Percentiles rank a stretch among this genome's conserved stretches.
Evolutionary conservation across 2,888 invertebrate genomes (phyloP).

Genomic region (Chydorus sphaericus): DNA sequence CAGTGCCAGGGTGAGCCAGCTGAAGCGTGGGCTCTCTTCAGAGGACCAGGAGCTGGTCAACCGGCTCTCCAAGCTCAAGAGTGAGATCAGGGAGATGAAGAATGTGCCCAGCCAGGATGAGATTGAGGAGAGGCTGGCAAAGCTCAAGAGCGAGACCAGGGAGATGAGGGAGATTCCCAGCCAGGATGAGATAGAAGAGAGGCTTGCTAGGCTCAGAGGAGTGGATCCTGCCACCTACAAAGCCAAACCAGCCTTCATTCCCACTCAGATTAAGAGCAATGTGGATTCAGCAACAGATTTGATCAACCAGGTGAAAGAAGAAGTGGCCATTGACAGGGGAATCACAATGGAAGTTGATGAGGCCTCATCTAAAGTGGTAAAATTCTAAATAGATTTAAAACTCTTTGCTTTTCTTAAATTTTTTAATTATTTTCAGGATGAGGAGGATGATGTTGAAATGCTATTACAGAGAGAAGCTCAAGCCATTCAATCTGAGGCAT

Average conservation of each 20-base stretch:
- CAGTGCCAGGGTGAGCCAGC: conserved; percentile 25
- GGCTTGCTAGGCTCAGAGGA: conserved; percentile 41
- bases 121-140: conserved; percentile 32
- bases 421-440: neutral
- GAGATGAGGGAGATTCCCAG: conserved; percentile 3
- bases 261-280: neutral
- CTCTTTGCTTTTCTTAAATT: neutral
- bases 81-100: conserved; percentile 32
- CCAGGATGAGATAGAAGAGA: conserved; percentile 22
- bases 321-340: conserved; percentile 4
- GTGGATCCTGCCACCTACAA: conserved; percentile 27
- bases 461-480: neutral
- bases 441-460: conserved; percentile 3
- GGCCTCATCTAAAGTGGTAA: neutral
- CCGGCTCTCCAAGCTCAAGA: conserved; percentile 49
- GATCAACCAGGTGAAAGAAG: neutral
- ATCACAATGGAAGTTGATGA: neutral
- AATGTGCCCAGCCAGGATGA: conserved; percentile 18
- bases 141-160: neutral
- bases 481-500: conserved; percentile 4
- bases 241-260: conserved; percentile 11
- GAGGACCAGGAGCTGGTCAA: conserved; percentile 47
- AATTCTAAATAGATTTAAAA: too few relatives aligned
- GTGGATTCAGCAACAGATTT: conserved; percentile 3
- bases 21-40: conserved; percentile 33